phyloP scores from a whole-genome alignment of 2,113 vertebrate genomes.

The Thunnus maccoyii region DNA sequence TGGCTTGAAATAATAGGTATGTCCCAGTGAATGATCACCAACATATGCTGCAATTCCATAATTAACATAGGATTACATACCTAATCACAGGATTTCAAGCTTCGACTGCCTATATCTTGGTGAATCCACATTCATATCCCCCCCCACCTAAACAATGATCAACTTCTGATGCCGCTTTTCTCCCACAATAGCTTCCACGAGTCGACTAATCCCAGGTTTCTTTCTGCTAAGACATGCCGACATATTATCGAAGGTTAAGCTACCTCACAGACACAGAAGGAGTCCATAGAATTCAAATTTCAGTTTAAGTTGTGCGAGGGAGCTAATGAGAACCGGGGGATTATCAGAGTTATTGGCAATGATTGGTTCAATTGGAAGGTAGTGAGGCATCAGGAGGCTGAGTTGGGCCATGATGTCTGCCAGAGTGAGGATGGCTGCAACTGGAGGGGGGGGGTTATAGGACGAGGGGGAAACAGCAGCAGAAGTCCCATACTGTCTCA shows the following conservation, averaged over 20 bases:
- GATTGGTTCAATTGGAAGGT: constrained; percentile 48
- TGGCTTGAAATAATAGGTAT: constrained; percentile 35
- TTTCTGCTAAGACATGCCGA: constrained; percentile 51
- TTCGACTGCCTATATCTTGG: constrained; percentile 37
- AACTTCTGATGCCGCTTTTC: constrained; percentile 62
- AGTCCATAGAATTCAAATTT: constrained; percentile 61
- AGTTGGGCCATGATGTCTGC: not conserved
- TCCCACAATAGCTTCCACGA: constrained; percentile 64
- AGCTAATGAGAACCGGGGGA: constrained; percentile 60
- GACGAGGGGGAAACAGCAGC: constrained; percentile 6
- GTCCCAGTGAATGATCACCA: constrained; percentile 36
- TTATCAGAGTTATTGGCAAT: constrained; percentile 53
- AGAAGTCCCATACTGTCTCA: constrained; percentile 41
- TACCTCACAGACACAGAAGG: constrained; percentile 42
- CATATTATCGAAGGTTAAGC: constrained; percentile 71
- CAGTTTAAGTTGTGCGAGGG: constrained; percentile 38
- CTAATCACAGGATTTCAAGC: constrained; percentile 69
- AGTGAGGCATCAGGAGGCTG: constrained; percentile 13
- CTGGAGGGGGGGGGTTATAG: too few relatives aligned
- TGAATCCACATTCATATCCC: constrained; percentile 56
- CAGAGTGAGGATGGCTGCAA: not conserved
- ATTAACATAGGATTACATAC: constrained; percentile 72
- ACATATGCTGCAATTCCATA: constrained; percentile 34
- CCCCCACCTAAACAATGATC: constrained; percentile 48
- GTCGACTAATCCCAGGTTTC: constrained; percentile 67